These are phyloP conservation scores for Entosphenus tridentatus DNA, from an alignment of 2,113 vertebrate species.

Conservation along the genomic window DNA sequence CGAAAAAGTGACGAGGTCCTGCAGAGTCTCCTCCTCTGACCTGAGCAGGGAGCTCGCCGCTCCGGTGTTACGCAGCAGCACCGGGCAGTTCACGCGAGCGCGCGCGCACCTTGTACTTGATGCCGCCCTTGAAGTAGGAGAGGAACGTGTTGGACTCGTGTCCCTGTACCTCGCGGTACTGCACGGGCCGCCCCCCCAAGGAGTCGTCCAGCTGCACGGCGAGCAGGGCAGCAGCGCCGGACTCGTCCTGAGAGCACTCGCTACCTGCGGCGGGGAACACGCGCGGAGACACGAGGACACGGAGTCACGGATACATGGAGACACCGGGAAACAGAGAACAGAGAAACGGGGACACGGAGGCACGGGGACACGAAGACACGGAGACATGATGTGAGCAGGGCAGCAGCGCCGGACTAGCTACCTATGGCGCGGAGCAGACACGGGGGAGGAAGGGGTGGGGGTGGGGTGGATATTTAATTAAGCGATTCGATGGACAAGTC, in stretches of 20 bases:
- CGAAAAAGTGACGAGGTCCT: no score
- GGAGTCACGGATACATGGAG: background rate
- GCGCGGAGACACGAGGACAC: background rate
- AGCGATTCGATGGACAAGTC: no score
- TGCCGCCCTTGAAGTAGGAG: constrained; percentile 42
- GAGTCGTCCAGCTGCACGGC: constrained; percentile 47
- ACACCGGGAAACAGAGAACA: background rate
- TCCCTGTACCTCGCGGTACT: constrained; percentile 52
- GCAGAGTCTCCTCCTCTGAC: no score
- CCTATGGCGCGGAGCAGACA: no score
- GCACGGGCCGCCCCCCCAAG: constrained; percentile 42
- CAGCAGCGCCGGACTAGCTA: no score
- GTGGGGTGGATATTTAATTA: no score
- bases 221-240: constrained; percentile 48
- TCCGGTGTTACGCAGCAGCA: no score
- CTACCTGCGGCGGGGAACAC: constrained; percentile 22
- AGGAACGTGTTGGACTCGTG: constrained; percentile 49
- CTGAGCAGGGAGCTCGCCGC: no score
- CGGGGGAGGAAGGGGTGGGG: no score
- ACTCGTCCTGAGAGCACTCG: constrained; percentile 47
- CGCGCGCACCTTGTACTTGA: constrained; percentile 53
- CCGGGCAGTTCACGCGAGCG: background rate
- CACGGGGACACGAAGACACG: background rate
- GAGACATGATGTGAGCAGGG: no score
- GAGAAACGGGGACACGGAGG: background rate